Base-by-base conservation (phyloP, 2,113 vertebrate genomes). In the Clupea harengus region DNA sequence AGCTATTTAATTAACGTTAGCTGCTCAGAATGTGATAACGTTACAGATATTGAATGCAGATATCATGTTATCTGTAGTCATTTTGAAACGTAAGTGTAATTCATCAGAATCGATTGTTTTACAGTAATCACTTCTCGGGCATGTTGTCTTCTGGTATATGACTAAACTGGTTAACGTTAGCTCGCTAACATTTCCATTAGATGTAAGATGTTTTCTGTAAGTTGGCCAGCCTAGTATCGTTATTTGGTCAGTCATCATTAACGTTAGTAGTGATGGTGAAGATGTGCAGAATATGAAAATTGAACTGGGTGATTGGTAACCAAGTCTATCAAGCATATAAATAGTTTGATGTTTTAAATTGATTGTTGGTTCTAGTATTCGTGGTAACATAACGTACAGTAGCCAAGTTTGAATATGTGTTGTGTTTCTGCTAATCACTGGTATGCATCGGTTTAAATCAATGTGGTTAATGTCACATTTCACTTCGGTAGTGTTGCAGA, bases 1-100 rank as follows among this genome's bases (percentile, higher is more conserved):
- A 32, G 72, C 72, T 78, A 39, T 78, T 78, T 78, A 78, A 39
- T 32, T 78, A 60, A 60, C 18, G 20, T 60, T 60, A 78, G 67
- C 72, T 39, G 72, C 25, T 4, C 28, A 13, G 32, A 78, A 78
- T 78, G 72, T 13, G 72, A 28, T 13, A 78, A 78, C 11, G 11
- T 18, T 32, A 4, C 28, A 15, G 28, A 28, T 78, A 28, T 75
- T 25, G 15, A 0, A 75, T 13, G 67, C 17, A 5, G 32, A 17
- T 78, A 78, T 78, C 28, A 39, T 17, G 72, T 6, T 78, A 11
- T 78, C 3, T 22, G 39, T 11, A 39, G 25, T 13, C 39, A 11
- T 15, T 78, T 17, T 4, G 2, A 13, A 17, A 2, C 32, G 0
- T 4, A 39, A 15, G 28, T 39, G 72, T 78, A 15, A 39, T 11